These are phyloP conservation scores for Tanytarsus gracilentus DNA, from an alignment of 2,888 invertebrate species.

Conservation along the genomic window DNA sequence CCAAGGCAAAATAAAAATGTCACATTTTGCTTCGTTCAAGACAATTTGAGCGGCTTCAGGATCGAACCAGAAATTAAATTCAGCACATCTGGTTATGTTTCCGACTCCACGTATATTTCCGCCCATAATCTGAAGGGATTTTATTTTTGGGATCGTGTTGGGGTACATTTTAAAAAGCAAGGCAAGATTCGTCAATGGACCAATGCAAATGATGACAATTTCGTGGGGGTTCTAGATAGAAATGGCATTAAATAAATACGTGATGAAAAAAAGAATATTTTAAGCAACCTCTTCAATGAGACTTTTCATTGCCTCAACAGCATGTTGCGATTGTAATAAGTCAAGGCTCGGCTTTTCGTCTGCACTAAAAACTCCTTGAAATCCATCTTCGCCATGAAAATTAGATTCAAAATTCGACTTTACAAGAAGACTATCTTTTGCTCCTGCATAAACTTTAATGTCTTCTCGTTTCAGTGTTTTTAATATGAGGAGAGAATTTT, in stretches of 20 bases:
- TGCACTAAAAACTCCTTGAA: slow-evolving; percentile 51
- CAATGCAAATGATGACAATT: slow-evolving; percentile 56
- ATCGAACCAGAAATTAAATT: slow-evolving; percentile 69
- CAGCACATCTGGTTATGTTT: slow-evolving; percentile 53
- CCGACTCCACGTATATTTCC: slow-evolving; percentile 43
- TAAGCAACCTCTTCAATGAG: slow-evolving; percentile 40
- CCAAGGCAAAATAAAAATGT: slow-evolving; percentile 59
- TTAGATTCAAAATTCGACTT: slow-evolving; percentile 31
- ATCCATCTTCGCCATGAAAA: slow-evolving; percentile 57
- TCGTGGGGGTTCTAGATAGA: slow-evolving; percentile 44
- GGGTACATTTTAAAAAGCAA: slow-evolving; percentile 61
- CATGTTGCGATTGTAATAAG: slow-evolving; percentile 45
- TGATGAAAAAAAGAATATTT: neutral
- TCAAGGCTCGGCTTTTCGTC: slow-evolving; percentile 43
- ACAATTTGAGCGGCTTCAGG: slow-evolving; percentile 69
- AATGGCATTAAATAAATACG: neutral
- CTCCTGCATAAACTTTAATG: slow-evolving; percentile 60
- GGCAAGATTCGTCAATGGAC: slow-evolving; percentile 72
- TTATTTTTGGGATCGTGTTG: slow-evolving; percentile 52
- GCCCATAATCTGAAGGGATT: slow-evolving; percentile 67
- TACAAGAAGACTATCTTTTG: slow-evolving; percentile 45
- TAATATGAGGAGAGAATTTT: slow-evolving; percentile 62
- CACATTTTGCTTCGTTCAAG: slow-evolving; percentile 49
- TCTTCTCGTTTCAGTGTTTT: slow-evolving; percentile 45
- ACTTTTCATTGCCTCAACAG: slow-evolving; percentile 46